Base-by-base conservation (phyloP, 2,888 invertebrate species). In the Dolichomitus sp. region DNA sequence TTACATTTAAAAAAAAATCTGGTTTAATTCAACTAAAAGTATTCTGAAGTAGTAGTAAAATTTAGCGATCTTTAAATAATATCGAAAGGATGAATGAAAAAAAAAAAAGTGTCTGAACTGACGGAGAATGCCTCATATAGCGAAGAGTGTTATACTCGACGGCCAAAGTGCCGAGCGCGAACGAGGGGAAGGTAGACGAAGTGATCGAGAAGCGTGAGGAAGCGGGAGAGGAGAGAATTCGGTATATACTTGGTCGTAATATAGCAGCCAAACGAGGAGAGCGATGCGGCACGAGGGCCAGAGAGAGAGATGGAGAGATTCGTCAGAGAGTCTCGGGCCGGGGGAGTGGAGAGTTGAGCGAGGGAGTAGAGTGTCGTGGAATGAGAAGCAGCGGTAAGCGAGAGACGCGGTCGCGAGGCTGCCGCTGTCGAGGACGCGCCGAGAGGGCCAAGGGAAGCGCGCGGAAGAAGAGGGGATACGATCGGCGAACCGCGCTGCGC, bases 401-500 rank as follows among this genome's bases (percentile, higher is more conserved):
- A 65, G 79, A 57, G 72, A 59, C 74, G 61, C n/a, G 33, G 77
- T 63, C 66, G 50, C 72, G 75, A 72, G 79, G 66, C 52, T 73
- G 80, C 68, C 30, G 57, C 57, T 59, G 57, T 59, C 48, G 80
- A 61, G 76, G 82, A 82, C 69, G 40, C 74, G 57, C 23, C 57
- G 69, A 14, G 59, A 59, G 70, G 68, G 59, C 19, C 19, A 52
- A 48, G 57, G 40, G 45, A 9, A 45, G 59, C 73, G 52, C 63
- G 65, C 40, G 50, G 52, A 68, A 61, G 66, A 54, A 42, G 69
- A 52, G 81, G 84, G 80, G 86, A 87, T 85, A 84, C 87, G 88
- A 88, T 87, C 88, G 86, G 87, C 83, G 85, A 89, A 87, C 85
- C 87, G 84, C 87, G 84, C 85, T 75, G 87, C 86, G 88, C 89